Percentiles rank a stretch among this genome's conserved stretches.
Conservation (phyloP, 2,113 vertebrate genomes). For the Perca flavescens region DNA sequence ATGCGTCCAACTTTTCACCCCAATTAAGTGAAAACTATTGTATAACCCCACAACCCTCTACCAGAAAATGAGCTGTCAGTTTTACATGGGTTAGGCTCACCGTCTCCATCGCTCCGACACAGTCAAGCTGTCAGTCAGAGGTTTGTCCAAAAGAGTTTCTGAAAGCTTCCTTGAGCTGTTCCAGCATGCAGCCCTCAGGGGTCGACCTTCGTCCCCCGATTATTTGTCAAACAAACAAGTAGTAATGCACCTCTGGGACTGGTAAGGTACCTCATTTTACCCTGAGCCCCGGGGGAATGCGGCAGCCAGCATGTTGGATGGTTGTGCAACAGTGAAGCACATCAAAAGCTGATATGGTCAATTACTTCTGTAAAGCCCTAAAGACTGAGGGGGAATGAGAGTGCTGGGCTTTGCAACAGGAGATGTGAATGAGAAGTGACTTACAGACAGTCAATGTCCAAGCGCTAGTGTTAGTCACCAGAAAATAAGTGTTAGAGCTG, state of each 20-base stretch:
- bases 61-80: too few species aligned
- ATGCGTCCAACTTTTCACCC: background rate
- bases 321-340: conserved; percentile 58
- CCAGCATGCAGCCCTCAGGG: conserved; percentile 14
- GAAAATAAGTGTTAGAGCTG: background rate
- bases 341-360: conserved; percentile 63
- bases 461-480: background rate
- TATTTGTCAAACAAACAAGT: conserved; percentile 60
- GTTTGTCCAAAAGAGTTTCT: conserved; percentile 12
- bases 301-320: conserved; percentile 38
- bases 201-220: conserved; percentile 9
- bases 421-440: conserved; percentile 1
- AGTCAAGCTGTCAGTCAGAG: background rate
- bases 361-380: conserved; percentile 55
- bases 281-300: conserved; percentile 50
- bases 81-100: background rate
- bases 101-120: background rate
- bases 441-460: background rate
- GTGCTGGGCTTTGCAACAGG: background rate
- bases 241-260: conserved; percentile 24
- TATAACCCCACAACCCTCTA: too few species aligned
- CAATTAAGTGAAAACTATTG: background rate
- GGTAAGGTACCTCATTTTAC: conserved; percentile 32
- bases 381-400: conserved; percentile 17
- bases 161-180: conserved; percentile 1